Evolutionary conservation across 2,113 vertebrate species (phyloP).

Genomic region (Pelusios castaneus): DNA sequence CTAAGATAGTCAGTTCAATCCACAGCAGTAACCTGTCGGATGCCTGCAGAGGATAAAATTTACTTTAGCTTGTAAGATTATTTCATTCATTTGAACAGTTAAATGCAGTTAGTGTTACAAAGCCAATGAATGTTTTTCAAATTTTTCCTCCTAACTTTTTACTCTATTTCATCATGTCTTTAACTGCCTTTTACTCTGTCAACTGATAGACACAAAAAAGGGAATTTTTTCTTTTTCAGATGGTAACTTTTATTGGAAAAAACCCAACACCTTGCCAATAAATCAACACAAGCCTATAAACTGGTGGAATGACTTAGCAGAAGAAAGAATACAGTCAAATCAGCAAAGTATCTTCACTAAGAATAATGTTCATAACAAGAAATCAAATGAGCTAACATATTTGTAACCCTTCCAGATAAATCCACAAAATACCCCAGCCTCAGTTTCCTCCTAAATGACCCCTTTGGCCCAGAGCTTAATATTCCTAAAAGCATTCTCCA

Average conservation of each 20-base stretch:
- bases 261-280: not conserved
- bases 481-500: not conserved
- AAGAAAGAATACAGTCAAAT: not conserved
- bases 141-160: conserved; percentile 56
- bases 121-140: conserved; percentile 51
- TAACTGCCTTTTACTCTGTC: conserved; percentile 54
- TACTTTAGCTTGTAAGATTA: conserved; percentile 39
- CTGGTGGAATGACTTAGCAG: conserved; percentile 36
- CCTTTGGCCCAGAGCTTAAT: not conserved
- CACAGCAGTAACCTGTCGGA: not conserved
- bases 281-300: conserved; percentile 10
- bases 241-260: not conserved
- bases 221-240: not conserved
- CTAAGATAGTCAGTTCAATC: not conserved
- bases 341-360: conserved; percentile 3
- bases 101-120: conserved; percentile 46
- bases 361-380: not conserved
- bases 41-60: conserved; percentile 19
- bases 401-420: not conserved
- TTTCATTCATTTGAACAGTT: conserved; percentile 19
- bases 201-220: conserved; percentile 43
- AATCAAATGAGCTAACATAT: conserved; percentile 1
- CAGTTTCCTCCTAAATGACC: not conserved
- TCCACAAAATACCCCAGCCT: not conserved
- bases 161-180: conserved; percentile 64